Conservation (phyloP, 2,888 invertebrate genomes). For the Eupithecia exiguata region DNA sequence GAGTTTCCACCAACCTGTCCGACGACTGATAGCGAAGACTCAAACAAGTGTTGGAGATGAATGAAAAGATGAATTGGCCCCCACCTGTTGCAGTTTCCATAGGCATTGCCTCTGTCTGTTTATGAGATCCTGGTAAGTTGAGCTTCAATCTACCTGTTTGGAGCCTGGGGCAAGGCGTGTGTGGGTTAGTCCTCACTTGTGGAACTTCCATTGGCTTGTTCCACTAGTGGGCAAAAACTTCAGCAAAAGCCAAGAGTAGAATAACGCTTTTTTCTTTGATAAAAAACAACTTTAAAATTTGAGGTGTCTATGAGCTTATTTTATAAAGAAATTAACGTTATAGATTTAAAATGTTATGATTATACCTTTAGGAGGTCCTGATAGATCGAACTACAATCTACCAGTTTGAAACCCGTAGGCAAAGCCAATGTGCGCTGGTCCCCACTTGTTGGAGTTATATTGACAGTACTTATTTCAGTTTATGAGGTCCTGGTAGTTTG, state of each 20-base stretch:
- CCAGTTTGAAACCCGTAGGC: too few relatives aligned
- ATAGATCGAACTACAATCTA: too few relatives aligned
- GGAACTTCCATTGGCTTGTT: neutral
- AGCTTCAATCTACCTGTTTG: neutral
- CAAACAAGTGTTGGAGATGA: neutral
- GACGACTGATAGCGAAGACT: neutral
- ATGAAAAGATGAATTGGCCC: neutral
- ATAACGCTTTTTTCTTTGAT: too few relatives aligned
- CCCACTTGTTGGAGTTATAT: neutral
- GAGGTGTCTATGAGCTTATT: too few relatives aligned
- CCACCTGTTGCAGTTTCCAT: neutral
- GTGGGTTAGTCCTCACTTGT: neutral
- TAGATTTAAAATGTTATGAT: too few relatives aligned
- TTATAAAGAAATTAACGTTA: too few relatives aligned
- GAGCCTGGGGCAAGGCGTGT: neutral
- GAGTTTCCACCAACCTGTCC: neutral
- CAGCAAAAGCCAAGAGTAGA: too few relatives aligned
- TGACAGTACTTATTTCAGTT: neutral
- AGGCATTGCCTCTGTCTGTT: neutral
- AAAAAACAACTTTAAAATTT: too few relatives aligned
- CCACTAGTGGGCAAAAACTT: too few relatives aligned
- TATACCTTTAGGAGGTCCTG: too few relatives aligned
- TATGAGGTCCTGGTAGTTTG: neutral
- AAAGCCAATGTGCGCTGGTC: too few relatives aligned
- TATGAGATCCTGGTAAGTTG: neutral